Evolutionary conservation across 53 echinoderm and acorn worm genomes (phyloP).

Genomic region (Paelopatides confundens): DNA sequence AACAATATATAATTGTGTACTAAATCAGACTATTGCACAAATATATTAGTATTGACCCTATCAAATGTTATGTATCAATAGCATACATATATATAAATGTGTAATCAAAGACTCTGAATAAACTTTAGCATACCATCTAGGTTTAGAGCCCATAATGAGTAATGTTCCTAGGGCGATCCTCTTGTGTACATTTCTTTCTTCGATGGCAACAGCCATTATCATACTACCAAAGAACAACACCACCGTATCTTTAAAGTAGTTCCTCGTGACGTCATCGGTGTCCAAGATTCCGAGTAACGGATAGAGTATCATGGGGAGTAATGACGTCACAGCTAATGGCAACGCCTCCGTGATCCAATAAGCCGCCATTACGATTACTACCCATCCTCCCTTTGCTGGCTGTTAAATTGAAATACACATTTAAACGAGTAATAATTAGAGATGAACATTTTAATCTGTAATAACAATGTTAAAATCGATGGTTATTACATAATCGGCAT

Average conservation of each 20-base stretch:
- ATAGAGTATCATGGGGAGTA: constrained; percentile 87
- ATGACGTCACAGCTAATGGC: constrained; percentile 89
- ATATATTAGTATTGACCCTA: too few species aligned
- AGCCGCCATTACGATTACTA: constrained; percentile 90
- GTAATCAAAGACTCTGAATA: too few species aligned
- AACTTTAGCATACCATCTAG: constrained; percentile 94
- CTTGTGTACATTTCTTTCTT: constrained; percentile 83
- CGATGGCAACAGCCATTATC: constrained; percentile 86
- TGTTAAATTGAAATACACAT: constrained; percentile 44
- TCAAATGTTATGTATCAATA: too few species aligned
- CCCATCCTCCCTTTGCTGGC: constrained; percentile 88
- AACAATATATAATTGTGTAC: too few species aligned
- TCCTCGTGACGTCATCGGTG: constrained; percentile 83
- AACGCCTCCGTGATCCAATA: constrained; percentile 91
- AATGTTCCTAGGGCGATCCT: constrained; percentile 82
- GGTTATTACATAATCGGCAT: too few species aligned
- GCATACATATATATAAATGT: too few species aligned
- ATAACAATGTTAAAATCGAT: too few species aligned
- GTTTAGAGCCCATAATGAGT: constrained; percentile 81
- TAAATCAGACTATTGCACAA: too few species aligned
- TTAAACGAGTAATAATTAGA: too few species aligned
- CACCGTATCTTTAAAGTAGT: constrained; percentile 79
- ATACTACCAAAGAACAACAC: constrained; percentile 86
- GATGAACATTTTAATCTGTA: too few species aligned
- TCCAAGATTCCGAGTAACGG: constrained; percentile 85